These are phyloP conservation scores for Microplitis demolitor DNA, from an alignment of 1,140 invertebrate genomes.

Conservation along the genomic window DNA sequence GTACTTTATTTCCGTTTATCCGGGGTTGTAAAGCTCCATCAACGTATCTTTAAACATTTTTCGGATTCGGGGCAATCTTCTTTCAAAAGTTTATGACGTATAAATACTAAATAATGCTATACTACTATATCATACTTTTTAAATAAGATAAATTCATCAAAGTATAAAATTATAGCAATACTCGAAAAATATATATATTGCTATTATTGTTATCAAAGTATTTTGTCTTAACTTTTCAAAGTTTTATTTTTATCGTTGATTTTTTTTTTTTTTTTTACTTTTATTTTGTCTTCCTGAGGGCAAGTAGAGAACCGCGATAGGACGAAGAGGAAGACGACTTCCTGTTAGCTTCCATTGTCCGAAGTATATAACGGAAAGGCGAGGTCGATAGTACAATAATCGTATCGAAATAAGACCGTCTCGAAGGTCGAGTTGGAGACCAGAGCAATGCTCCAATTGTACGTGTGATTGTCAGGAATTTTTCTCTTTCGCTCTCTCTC, in stretches of 20 bases:
- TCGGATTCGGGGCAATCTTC: conserved; percentile 31
- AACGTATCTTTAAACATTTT: conserved; percentile 13
- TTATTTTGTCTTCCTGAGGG: not conserved
- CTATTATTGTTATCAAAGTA: not conserved
- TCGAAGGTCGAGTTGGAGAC: conserved; percentile 5
- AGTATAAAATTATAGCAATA: too few relatives aligned
- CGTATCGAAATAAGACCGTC: conserved; percentile 27
- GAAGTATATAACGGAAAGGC: not conserved
- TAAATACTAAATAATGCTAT: not conserved
- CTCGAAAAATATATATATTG: not conserved
- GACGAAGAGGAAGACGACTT: not conserved
- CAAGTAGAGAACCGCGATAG: not conserved
- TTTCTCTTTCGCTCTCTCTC: not conserved
- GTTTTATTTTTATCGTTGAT: too few relatives aligned
- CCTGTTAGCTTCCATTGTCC: conserved; percentile 10
- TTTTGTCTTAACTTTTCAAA: too few relatives aligned
- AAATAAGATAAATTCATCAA: not conserved
- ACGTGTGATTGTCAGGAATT: conserved; percentile 10
- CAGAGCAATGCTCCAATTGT: conserved; percentile 21
- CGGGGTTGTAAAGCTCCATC: conserved; percentile 26
- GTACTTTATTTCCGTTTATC: conserved; percentile 23
- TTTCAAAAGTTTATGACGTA: conserved; percentile 31
- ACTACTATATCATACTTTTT: too few relatives aligned
- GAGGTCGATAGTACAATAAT: conserved; percentile 23
- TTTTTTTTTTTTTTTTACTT: not conserved